Evolutionary conservation across 2,113 vertebrate species (phyloP), one percentile per base, ranked within the genome.

Genomic region (Triplophysa siluroides): DNA sequence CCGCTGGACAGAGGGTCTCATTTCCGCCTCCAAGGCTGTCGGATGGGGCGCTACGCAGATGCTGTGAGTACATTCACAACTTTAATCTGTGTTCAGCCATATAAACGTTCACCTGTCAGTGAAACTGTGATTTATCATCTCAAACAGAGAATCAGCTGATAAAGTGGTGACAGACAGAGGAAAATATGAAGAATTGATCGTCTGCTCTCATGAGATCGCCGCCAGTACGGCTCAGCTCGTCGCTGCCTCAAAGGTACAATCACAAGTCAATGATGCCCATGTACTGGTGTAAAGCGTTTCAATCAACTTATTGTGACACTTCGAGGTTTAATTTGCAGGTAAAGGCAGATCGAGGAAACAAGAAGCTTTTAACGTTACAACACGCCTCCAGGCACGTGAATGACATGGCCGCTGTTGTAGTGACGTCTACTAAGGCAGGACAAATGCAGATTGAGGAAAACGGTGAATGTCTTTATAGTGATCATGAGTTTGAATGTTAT

Each of bases 221-320:
- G 98, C 93, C 12, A 99, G 98, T 90, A 99, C 98, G 0, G 98
- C 97, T 0, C 98, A 99, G 87, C 92, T 99, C 1, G 97, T 99
- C 16, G 97, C 98, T 14, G 97, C 97, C 10, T 99, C 98, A 11
- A 99, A 99, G 95, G 98, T 99, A 76, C 52, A 78, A 24, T 3
- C 4, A 18, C 4, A 38, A 38, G 16, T 12, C 5, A 18, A 43
- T 45, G 50, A 61, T 23, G 38, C 8, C 11, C 8, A 38, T 38
- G 33, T 38, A 8, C 33, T 38, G 33, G 33, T 38, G 33, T 38
- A 38, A 38, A 38, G 33, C 1, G 29, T 38, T 38, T 38, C 0
- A 38, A 38, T 7, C 33, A 38, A 38, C 33, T 21, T 13, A 56
- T 29, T 70, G 14, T 67, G 2, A 54, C 29, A 26, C 33, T 23